Base-by-base conservation (phyloP, 92 coral and sea anemone species). In the Zoanthus solanderi region DNA sequence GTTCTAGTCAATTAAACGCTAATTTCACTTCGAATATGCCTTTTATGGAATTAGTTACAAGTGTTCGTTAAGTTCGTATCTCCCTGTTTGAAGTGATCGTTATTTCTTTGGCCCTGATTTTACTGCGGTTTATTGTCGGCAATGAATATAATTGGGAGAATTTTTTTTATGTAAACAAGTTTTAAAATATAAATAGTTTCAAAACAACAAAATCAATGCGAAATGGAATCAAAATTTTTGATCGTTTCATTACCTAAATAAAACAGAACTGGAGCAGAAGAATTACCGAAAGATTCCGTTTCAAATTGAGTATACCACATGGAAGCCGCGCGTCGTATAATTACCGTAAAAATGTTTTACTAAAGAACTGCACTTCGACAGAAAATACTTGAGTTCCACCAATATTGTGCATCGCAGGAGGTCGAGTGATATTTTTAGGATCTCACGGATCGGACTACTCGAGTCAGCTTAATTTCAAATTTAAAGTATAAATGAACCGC, bases 1-100 rank as follows among this genome's bases (percentile, higher is more conserved):
- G 72, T 67, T 65, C 60, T 9, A 31, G 60, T 18, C 47, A 81
- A 65, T 81, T 63, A 81, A 18, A 3, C 14, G 56, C 8, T 42
- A 65, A 81, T 65, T 81, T 28, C 6, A 34, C 74, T 50, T 66
- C 3, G 2, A 9, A 48, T 61, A 65, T 81, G 66, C 75, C 75
- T 81, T 81, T 63, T 81, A 81, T 63, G 74, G 85, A 66, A 81
- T 66, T 50, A 18, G 63, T 29, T 23, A 44, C 61, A 60, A 67
- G 30, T 46, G 66, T 66, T 7, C 16, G 66, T 28, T 58, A 81
- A 46, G 75, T 63, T 65, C 9, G 52, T 10, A n/a, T 46, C 50
- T 34, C 66, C 71, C 61, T 16, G 42, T 34, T 47, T 16, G 66
- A 81, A 66, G 58, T 34, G 47, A 75, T 66, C 31, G 11, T 66